phyloP scores from a whole-genome alignment of 2,113 vertebrate genomes.

The Oncorhynchus nerka region DNA sequence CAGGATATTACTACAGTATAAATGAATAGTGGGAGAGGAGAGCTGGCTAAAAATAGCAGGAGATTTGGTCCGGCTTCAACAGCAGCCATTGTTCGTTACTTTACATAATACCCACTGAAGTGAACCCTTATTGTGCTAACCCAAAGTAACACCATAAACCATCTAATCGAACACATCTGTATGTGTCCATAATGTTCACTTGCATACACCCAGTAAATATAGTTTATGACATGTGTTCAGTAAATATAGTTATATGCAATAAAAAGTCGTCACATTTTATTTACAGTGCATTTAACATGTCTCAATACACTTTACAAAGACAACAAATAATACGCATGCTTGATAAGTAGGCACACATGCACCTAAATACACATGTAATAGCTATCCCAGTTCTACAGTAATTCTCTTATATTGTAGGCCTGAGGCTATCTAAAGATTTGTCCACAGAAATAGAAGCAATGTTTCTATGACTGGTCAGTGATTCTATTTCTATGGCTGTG shows the following conservation, averaged over 20 bases:
- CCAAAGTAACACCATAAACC: neutral
- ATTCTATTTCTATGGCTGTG: too few species aligned
- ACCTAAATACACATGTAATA: neutral
- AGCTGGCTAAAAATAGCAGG: constrained; percentile 67
- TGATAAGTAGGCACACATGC: too few species aligned
- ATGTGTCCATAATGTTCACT: neutral
- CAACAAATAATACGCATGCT: too few species aligned
- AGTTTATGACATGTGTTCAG: neutral
- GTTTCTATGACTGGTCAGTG: too few species aligned
- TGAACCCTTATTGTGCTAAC: constrained; percentile 10
- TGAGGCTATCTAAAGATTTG: too few species aligned
- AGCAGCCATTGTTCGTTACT: constrained; percentile 50
- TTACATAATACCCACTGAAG: constrained; percentile 46
- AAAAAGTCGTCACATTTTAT: too few species aligned
- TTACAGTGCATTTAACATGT: too few species aligned
- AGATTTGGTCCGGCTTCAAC: constrained; percentile 41
- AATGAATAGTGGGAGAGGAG: constrained; percentile 33
- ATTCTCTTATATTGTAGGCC: neutral
- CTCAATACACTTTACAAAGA: too few species aligned
- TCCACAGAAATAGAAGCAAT: too few species aligned
- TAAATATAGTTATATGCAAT: neutral
- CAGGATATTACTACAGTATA: constrained; percentile 40
- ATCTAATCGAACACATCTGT: neutral
- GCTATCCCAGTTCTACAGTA: neutral
- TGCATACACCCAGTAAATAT: neutral